Conservation (phyloP, 1,140 invertebrate species). For the Drosophila watanabei region DNA sequence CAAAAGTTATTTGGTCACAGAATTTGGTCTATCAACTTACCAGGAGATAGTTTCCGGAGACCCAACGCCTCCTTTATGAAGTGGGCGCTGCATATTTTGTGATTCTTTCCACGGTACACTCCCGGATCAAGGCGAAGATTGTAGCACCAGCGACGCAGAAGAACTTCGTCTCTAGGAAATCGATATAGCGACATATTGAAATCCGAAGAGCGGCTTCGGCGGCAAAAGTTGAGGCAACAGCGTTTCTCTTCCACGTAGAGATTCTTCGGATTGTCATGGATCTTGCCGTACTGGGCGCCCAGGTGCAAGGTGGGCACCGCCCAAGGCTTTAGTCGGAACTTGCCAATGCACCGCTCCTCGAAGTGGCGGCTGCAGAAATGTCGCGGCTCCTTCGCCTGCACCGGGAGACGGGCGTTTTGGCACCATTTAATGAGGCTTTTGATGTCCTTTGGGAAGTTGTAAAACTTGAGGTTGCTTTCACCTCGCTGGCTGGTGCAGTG, state of each 20-base stretch:
- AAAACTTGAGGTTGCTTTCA: slow-evolving; percentile 81
- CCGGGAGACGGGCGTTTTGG: slow-evolving; percentile 77
- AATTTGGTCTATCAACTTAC: slow-evolving; percentile 28
- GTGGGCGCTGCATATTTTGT: slow-evolving; percentile 82
- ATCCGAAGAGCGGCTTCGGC: slow-evolving; percentile 76
- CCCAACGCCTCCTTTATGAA: slow-evolving; percentile 80
- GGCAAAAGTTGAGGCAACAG: slow-evolving; percentile 78
- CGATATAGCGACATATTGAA: slow-evolving; percentile 81
- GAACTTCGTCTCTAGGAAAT: slow-evolving; percentile 74
- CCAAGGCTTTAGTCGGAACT: slow-evolving; percentile 80
- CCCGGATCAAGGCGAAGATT: slow-evolving; percentile 76
- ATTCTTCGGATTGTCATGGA: slow-evolving; percentile 80
- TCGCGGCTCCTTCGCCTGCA: slow-evolving; percentile 77
- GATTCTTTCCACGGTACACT: slow-evolving; percentile 81
- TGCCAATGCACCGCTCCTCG: slow-evolving; percentile 81
- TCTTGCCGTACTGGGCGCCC: slow-evolving; percentile 78
- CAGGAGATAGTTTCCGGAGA: slow-evolving; percentile 73
- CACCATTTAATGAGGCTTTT: slow-evolving; percentile 83
- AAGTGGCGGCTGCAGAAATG: slow-evolving; percentile 82
- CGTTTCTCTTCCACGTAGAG: slow-evolving; percentile 79
- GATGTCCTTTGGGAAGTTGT: slow-evolving; percentile 81
- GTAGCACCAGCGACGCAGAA: slow-evolving; percentile 80
- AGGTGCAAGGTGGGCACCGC: slow-evolving; percentile 78
- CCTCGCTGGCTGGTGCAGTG: slow-evolving; percentile 76
- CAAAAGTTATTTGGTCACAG: too few relatives aligned